These are phyloP conservation scores for Paramormyrops kingsleyae DNA, from an alignment of 2,113 vertebrate genomes.

Conservation along the genomic window DNA sequence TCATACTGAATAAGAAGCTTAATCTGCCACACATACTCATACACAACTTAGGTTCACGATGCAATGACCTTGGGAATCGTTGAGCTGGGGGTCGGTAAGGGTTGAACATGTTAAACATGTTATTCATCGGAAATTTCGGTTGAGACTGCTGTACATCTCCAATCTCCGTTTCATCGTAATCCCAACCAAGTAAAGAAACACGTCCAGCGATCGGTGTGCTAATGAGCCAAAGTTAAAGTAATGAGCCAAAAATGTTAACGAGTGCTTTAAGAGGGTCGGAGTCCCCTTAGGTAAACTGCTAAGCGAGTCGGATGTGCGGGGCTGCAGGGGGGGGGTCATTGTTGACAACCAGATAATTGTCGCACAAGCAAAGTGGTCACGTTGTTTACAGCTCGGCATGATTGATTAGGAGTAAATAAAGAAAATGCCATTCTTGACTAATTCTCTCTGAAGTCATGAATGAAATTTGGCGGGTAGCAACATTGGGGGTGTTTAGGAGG, in stretches of 20 bases:
- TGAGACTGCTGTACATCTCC: not conserved
- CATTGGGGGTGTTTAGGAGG: not conserved
- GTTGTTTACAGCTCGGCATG: not conserved
- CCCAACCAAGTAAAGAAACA: not conserved
- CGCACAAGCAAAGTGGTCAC: not conserved
- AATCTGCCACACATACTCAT: not conserved
- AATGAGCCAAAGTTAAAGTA: not conserved
- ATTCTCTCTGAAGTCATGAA: not conserved
- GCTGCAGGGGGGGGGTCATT: not conserved
- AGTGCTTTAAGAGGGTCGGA: not conserved
- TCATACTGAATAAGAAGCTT: not conserved
- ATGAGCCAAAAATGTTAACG: not conserved
- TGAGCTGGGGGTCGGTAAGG: not conserved
- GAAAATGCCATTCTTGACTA: not conserved
- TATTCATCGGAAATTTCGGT: not conserved
- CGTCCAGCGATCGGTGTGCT: not conserved
- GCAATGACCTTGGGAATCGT: not conserved
- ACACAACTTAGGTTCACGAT: not conserved
- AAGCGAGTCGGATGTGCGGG: not conserved
- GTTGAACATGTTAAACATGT: not conserved
- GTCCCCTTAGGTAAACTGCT: not conserved
- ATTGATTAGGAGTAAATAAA: not conserved
- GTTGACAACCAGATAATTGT: conserved; percentile 5
- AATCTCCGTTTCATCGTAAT: not conserved
- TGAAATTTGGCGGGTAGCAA: not conserved